Evolutionary conservation across 2,888 invertebrate species (phyloP), one percentile per base, ranked within the genome.

Genomic region (Laothoe populi): DNA sequence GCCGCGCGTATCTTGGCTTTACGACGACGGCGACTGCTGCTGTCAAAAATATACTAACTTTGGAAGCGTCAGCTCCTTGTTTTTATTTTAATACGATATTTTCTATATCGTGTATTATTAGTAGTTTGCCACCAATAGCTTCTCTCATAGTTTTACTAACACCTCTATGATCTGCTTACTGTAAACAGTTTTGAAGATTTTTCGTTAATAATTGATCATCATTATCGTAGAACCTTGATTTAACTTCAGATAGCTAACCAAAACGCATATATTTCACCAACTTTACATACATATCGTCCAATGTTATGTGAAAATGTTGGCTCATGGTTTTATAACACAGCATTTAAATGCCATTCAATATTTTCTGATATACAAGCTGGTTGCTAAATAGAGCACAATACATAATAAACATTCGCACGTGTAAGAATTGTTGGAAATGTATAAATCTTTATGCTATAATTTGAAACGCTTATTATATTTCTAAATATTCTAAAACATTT

Each of bases 1-100:
- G 69, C 79, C 70, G 61, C 77, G 79, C 83, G 82, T 83, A 83
- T 83, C 83, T 81, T 78, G 79, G 81, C 84, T 90, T 91, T 90
- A 90, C 85, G 88, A 88, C 83, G 80, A 82, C 79, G 72, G 78
- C 76, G 78, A 78, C 83, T 83, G 82, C 72, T 79, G 79, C 69
- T 66, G 62, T 64, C 77, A 48, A 64, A 58, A 74, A 72, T 46
- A 40, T 73, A 74, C 59, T 67, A 57, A 57, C 44, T 31, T 72
- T 74, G 63, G 75, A 80, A 69, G 62, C 57, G 72, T 26, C 59
- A 63, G 40, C 46, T n/a, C 4, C 31, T 24, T 42, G 11, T 26
- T 16, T 26, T 4, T 21, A 24, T 26, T 31, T 31, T 31, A 16
- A 31, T 46, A 23, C 3, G 46, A 4, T 21, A 3, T 45, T 21